Conservation (phyloP, 2,888 invertebrate species). For the Smittia sp. region DNA sequence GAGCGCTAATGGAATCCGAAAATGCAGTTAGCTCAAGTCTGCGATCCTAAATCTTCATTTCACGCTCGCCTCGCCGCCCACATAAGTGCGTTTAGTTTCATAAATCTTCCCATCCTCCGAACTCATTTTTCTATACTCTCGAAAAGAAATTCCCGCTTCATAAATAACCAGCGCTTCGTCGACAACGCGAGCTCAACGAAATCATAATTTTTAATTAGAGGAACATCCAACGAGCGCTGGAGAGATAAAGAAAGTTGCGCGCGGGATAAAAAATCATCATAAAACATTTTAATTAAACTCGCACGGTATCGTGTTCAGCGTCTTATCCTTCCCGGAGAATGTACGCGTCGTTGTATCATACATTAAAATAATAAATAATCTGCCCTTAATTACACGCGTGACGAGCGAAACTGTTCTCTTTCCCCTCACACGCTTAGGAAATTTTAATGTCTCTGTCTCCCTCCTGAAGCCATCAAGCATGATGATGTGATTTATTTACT, state of each 20-base stretch:
- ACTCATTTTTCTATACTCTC: neutral
- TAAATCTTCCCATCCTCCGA: neutral
- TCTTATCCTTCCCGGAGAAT: neutral
- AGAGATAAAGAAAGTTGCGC: neutral
- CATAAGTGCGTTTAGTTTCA: neutral
- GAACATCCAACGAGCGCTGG: neutral
- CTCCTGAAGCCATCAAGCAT: neutral
- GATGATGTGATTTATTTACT: constrained; percentile 18
- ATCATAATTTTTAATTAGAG: constrained; percentile 20
- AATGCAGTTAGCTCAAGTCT: constrained; percentile 8
- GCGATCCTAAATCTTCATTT: neutral
- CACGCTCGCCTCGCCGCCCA: neutral
- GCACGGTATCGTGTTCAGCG: neutral
- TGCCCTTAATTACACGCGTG: neutral
- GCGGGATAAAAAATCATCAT: neutral
- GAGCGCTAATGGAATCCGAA: constrained; percentile 44
- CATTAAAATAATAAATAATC: constrained; percentile 23
- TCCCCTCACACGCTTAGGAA: neutral
- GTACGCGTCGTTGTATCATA: neutral
- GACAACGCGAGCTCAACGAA: neutral
- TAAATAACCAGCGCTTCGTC: neutral
- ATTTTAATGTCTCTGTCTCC: neutral
- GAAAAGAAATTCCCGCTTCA: neutral
- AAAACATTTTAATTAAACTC: constrained; percentile 18
- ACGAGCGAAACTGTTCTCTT: neutral